Conservation (phyloP, 1,140 invertebrate genomes). For the Procambarus virginalis region DNA sequence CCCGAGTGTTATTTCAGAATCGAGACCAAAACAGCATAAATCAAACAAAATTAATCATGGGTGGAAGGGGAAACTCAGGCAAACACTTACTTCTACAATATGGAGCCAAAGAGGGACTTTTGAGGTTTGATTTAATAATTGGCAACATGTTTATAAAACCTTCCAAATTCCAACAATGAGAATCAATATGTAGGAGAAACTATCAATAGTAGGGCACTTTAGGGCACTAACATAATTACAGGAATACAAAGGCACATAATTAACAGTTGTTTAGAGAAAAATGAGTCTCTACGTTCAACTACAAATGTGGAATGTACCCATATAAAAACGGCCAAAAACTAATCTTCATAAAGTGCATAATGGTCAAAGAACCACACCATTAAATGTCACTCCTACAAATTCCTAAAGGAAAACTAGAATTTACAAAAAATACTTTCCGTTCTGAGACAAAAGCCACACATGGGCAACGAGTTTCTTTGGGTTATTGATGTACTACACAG, state of each 20-base stretch:
- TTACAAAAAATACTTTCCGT: constrained; percentile 21
- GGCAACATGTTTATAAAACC: constrained; percentile 29
- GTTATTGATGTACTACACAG: constrained; percentile 39
- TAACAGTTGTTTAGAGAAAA: constrained; percentile 44
- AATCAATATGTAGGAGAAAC: constrained; percentile 50
- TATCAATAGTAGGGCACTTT: constrained; percentile 51
- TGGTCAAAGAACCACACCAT: constrained; percentile 34
- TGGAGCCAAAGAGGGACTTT: constrained; percentile 22
- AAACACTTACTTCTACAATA: constrained; percentile 31
- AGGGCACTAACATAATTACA: constrained; percentile 38
- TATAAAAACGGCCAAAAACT: constrained; percentile 40
- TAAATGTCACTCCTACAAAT: constrained; percentile 52
- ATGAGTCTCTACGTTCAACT: constrained; percentile 49
- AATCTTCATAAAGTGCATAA: constrained; percentile 43
- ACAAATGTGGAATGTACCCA: constrained; percentile 56
- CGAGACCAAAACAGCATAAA: neutral
- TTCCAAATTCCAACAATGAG: constrained; percentile 23
- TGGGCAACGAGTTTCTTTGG: constrained; percentile 17
- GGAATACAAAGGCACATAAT: constrained; percentile 63
- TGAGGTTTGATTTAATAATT: constrained; percentile 31
- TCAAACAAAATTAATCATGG: neutral
- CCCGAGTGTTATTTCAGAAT: constrained; percentile 5
- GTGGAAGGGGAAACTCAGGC: neutral
- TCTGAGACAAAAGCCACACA: constrained; percentile 31
- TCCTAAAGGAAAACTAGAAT: constrained; percentile 29